Evolutionary conservation across 2,888 invertebrate species (phyloP), one percentile per base, ranked within the genome.

Genomic region (Ecliptopera silaceata): DNA sequence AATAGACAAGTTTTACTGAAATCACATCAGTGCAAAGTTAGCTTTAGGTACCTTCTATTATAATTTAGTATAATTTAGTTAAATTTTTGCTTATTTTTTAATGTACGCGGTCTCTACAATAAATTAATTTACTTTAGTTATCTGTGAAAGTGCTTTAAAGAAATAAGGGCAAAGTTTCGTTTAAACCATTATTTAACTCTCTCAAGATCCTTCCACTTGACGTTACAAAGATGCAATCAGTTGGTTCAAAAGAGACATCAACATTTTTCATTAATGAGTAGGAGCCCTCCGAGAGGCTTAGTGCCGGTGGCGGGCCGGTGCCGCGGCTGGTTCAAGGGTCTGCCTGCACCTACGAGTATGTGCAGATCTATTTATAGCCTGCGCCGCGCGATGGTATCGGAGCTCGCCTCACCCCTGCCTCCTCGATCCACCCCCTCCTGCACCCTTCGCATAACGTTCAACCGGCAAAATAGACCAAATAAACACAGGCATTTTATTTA

Each of bases 281-380:
- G 66, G 74, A 81, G 74, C 81, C 82, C 82, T 84, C 78, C 70
- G 75, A 77, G 75, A 78, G 72, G 73, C 71, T 72, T 71, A 75
- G 78, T 79, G 84, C 78, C 77, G 43, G 38, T 43, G 58, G 31
- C 18, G 50, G 36, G 26, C 20, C 18, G 50, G 86, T n/a, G 77
- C 77, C 81, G 81, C 77, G 82, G 84, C 80, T 86, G 86, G 89
- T 88, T 89, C 88, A 88, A 89, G 90, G 87, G 88, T 90, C 86
- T 77, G 83, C 78, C 74, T 71, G 79, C 76, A 43, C 26, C 11
- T 43, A n/a, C n/a, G n/a, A n/a, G n/a, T n/a, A 43, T n/a, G 42
- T 44, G 71, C 72, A 72, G 71, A 76, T 82, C 90, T 91, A 91
- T 91, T 91, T 90, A 88, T 91, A 91, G 89, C 75, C 48, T 70